Percentiles rank a stretch among this genome's conserved stretches.
Evolutionary conservation across 1,140 invertebrate genomes (phyloP).

Genomic region (Drosophila sp.): DNA sequence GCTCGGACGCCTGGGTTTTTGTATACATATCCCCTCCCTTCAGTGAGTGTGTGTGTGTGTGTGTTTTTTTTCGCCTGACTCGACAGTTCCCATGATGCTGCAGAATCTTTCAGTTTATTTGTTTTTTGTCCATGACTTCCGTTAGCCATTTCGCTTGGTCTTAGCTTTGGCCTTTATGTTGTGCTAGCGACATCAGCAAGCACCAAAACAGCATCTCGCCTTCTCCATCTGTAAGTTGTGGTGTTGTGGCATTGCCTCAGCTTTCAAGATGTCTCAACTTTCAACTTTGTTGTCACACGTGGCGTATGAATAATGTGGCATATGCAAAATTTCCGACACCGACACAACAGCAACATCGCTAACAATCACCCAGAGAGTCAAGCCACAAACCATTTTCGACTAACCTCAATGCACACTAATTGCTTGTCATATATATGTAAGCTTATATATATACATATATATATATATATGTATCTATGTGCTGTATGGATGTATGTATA

Average conservation of each 20-base stretch:
- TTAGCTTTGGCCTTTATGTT: conserved; percentile 45
- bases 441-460: conserved; percentile 24
- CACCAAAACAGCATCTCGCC: conserved; percentile 40
- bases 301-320: conserved; percentile 69
- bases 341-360: conserved; percentile 17
- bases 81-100: conserved; percentile 79
- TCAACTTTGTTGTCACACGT: conserved; percentile 74
- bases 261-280: conserved; percentile 62
- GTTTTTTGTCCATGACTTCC: conserved; percentile 77
- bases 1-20: conserved; percentile 52
- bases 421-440: conserved; percentile 72
- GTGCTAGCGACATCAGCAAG: conserved; percentile 55
- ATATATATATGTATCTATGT: conserved; percentile 53
- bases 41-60: conserved; percentile 37
- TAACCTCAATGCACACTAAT: conserved; percentile 81
- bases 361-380: conserved; percentile 38
- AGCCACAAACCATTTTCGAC: conserved; percentile 71
- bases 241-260: conserved; percentile 45
- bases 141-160: conserved; percentile 61
- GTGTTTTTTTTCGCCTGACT: conserved; percentile 56
- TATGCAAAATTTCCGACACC: conserved; percentile 56
- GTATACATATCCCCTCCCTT: neutral
- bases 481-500: conserved; percentile 27
- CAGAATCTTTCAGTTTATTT: conserved; percentile 75
- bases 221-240: neutral